These are phyloP conservation scores for Dinocampus coccinellae DNA, from an alignment of 2,888 invertebrate genomes.

Conservation along the genomic window DNA sequence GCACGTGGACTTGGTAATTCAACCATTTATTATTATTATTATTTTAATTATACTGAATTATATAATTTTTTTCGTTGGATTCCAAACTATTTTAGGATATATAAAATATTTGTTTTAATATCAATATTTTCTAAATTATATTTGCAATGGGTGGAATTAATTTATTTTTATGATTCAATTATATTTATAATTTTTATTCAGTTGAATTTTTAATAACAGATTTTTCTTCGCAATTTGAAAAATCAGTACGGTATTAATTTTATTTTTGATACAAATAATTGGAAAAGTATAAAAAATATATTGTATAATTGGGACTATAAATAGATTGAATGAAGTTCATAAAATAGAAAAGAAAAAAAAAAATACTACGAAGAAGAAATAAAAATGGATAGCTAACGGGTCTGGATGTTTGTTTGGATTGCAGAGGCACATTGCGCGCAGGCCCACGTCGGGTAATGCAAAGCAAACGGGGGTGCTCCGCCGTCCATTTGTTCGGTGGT, in stretches of 20 bases:
- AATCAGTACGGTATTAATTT: not conserved
- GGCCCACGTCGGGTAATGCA: slow-evolving; percentile 70
- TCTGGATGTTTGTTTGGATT: slow-evolving; percentile 70
- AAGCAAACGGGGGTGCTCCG: slow-evolving; percentile 65
- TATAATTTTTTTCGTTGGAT: not conserved
- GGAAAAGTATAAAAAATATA: slow-evolving; percentile 23
- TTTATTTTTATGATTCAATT: not conserved
- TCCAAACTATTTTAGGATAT: not conserved
- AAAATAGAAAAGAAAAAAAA: slow-evolving; percentile 38
- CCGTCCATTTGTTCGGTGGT: slow-evolving; percentile 66
- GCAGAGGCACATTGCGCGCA: slow-evolving; percentile 70
- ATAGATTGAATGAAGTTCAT: not conserved
- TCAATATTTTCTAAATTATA: not conserved
- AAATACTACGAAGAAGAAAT: slow-evolving; percentile 48
- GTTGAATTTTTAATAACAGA: not conserved
- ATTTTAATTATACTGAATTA: not conserved
- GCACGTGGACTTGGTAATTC: slow-evolving; percentile 88
- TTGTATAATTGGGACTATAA: slow-evolving; percentile 3
- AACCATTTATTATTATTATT: not conserved
- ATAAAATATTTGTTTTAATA: not conserved
- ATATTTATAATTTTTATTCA: not conserved
- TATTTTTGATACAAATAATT: not conserved
- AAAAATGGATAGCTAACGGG: slow-evolving; percentile 64
- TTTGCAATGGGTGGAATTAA: not conserved
- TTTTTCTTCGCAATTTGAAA: not conserved